Percentiles rank a stretch among this genome's conserved stretches.
Conservation (phyloP, 2,888 invertebrate genomes). For the Mylabris sibirica region DNA sequence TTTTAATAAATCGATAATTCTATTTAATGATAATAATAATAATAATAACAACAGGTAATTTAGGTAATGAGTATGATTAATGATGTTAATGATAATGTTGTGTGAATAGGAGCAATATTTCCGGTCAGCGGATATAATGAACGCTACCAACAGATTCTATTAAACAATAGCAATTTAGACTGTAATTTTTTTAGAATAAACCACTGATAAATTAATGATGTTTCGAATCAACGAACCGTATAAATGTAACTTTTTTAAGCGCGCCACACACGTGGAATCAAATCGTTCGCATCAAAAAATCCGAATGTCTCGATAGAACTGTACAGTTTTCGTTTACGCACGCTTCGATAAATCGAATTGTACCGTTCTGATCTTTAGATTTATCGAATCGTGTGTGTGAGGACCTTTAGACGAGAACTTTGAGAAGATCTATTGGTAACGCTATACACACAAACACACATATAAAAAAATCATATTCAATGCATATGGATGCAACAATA, state of each 20-base stretch:
- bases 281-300: too few relatives aligned
- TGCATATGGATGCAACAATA: slow-evolving; percentile 15
- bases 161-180: slow-evolving; percentile 10
- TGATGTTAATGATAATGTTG: slow-evolving; percentile 34
- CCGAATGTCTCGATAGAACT: too few relatives aligned
- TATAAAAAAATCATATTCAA: slow-evolving; percentile 16
- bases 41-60: neutral
- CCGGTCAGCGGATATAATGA: slow-evolving; percentile 40
- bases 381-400: too few relatives aligned
- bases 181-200: neutral
- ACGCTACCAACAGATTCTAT: slow-evolving; percentile 37
- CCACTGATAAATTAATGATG: neutral
- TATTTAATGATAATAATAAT: neutral
- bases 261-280: too few relatives aligned
- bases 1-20: neutral
- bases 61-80: slow-evolving; percentile 1
- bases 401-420: too few relatives aligned
- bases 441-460: slow-evolving; percentile 10
- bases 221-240: neutral
- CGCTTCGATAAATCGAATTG: too few relatives aligned
- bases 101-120: slow-evolving; percentile 38
- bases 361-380: too few relatives aligned
- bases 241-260: too few relatives aligned
- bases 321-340: too few relatives aligned
- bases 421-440: slow-evolving; percentile 15